Evolutionary conservation across 2,888 invertebrate species (phyloP).

Genomic region (Halocaridina rubra): DNA sequence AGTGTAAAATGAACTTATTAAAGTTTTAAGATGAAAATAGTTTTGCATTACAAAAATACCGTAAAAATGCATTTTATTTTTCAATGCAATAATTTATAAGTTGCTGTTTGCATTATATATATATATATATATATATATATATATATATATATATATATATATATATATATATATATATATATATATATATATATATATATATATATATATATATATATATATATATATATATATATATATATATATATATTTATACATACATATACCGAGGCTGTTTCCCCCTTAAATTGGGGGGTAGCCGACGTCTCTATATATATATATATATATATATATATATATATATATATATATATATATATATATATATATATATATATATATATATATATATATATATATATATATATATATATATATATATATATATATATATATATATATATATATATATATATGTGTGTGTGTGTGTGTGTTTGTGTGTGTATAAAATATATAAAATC

Average conservation of each 20-base stretch:
- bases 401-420: constrained; percentile 10
- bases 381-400: constrained; percentile 32
- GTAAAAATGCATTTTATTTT: too few species aligned
- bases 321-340: not conserved
- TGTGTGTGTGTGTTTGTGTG: not conserved
- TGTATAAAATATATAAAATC: not conserved
- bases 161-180: constrained; percentile 29
- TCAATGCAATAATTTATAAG: not conserved
- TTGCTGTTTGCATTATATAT: not conserved
- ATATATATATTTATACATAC: not conserved
- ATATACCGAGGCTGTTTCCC: not conserved
- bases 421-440: constrained; percentile 1
- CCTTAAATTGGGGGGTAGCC: too few species aligned
- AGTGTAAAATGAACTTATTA: too few species aligned
- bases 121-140: constrained; percentile 28
- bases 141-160: constrained; percentile 22
- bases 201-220: not conserved
- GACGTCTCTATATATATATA: not conserved
- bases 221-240: not conserved
- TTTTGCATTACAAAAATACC: too few species aligned
- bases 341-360: constrained; percentile 10
- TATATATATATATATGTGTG: not conserved
- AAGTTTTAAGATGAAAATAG: too few species aligned
- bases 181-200: not conserved
- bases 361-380: constrained; percentile 10